These are phyloP conservation scores for Tichodroma muraria DNA, from an alignment of 2,113 vertebrate species.

Conservation along the genomic window DNA sequence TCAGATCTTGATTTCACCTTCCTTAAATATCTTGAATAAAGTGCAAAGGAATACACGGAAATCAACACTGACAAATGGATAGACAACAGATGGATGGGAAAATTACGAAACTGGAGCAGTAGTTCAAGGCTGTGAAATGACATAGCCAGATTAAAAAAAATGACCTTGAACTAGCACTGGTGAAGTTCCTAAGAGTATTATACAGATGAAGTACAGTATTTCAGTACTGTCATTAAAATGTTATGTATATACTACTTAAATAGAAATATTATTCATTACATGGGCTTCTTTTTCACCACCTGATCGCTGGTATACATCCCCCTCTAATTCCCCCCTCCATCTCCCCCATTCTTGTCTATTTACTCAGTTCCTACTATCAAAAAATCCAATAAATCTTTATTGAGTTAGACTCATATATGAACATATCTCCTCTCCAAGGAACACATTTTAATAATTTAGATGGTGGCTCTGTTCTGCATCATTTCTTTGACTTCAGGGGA, in stretches of 20 bases:
- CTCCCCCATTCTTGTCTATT: not conserved
- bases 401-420: not conserved
- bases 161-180: not conserved
- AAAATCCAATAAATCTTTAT: slow-evolving; percentile 33
- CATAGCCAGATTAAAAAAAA: not conserved
- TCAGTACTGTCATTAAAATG: not conserved
- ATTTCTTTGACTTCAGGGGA: slow-evolving; percentile 28
- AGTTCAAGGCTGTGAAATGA: not conserved
- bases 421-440: slow-evolving; percentile 6
- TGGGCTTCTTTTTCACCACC: not conserved
- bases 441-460: slow-evolving; percentile 36
- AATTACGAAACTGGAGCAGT: not conserved
- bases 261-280: not conserved
- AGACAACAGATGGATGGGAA: not conserved
- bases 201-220: not conserved
- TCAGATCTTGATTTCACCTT: not conserved
- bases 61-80: not conserved
- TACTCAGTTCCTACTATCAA: not conserved
- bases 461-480: not conserved
- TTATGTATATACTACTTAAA: not conserved
- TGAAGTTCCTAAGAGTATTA: not conserved
- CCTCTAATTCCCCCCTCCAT: not conserved
- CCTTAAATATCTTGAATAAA: not conserved
- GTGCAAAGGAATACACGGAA: not conserved
- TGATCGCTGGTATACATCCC: not conserved